Percentiles rank a stretch among this genome's conserved stretches.
Evolutionary conservation across 2,113 vertebrate genomes (phyloP).

Genomic region (Lepus americanus): DNA sequence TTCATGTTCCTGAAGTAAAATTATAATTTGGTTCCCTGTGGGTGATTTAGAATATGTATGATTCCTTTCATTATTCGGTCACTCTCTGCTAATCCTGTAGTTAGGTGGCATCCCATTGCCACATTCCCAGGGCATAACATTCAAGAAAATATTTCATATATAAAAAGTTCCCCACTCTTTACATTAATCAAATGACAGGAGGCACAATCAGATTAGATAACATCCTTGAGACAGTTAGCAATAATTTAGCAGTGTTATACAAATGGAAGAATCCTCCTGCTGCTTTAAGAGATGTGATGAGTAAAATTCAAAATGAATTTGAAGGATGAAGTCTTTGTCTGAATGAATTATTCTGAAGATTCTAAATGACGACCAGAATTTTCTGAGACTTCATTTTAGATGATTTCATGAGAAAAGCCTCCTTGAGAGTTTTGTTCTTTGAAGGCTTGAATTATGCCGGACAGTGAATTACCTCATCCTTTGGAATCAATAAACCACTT

Average conservation of each 20-base stretch:
- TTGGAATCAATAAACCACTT: slow-evolving; percentile 73
- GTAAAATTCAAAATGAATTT: slow-evolving; percentile 45
- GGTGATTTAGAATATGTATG: slow-evolving; percentile 46
- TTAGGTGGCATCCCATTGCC: neutral
- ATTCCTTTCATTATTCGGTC: slow-evolving; percentile 45
- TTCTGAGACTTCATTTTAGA: neutral
- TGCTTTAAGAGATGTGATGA: neutral
- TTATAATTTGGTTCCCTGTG: slow-evolving; percentile 30
- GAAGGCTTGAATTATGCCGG: slow-evolving; percentile 35
- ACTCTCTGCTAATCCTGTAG: slow-evolving; percentile 11
- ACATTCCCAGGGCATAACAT: slow-evolving; percentile 42
- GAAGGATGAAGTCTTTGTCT: slow-evolving; percentile 40
- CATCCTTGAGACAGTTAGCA: slow-evolving; percentile 65
- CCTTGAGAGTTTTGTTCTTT: slow-evolving; percentile 56
- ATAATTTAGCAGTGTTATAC: slow-evolving; percentile 58
- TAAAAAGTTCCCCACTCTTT: slow-evolving; percentile 8
- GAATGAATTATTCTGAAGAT: slow-evolving; percentile 49
- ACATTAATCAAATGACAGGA: slow-evolving; percentile 51
- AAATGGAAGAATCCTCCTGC: slow-evolving; percentile 57
- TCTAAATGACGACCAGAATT: neutral
- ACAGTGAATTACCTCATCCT: slow-evolving; percentile 74
- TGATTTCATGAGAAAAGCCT: slow-evolving; percentile 47
- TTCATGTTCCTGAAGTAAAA: slow-evolving; percentile 61
- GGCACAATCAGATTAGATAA: slow-evolving; percentile 48
- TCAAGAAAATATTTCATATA: slow-evolving; percentile 56